Percentiles rank a stretch among this genome's conserved stretches.
Conservation (phyloP, 1,140 invertebrate species). For the Coelopa frigida region DNA sequence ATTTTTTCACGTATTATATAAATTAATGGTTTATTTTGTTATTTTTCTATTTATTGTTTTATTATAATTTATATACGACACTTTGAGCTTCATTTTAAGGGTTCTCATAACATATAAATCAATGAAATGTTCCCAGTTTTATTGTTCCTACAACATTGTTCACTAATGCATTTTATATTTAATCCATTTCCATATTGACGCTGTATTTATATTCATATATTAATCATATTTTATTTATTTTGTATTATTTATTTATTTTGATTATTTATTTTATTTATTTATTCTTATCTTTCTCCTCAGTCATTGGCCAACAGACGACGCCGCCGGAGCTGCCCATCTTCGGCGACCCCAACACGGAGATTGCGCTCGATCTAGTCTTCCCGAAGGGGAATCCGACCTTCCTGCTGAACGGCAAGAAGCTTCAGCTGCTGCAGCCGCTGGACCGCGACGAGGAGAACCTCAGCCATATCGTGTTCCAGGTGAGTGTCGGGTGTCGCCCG, state of each 20-base stretch:
- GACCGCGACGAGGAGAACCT: constrained; percentile 80
- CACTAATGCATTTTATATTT: background rate
- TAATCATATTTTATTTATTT: background rate
- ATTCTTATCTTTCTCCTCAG: constrained; percentile 52
- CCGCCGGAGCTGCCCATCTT: constrained; percentile 73
- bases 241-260: constrained; percentile 9
- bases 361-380: constrained; percentile 69
- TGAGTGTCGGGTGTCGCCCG: no score
- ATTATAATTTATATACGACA: no score
- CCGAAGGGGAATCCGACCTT: constrained; percentile 69
- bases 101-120: no score
- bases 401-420: constrained; percentile 70
- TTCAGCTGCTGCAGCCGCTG: constrained; percentile 69
- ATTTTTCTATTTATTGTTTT: no score
- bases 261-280: constrained; percentile 8
- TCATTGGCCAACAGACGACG: constrained; percentile 70
- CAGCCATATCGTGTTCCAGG: constrained; percentile 82
- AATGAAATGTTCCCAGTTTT: no score
- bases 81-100: no score
- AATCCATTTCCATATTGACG: background rate
- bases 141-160: no score
- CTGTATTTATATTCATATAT: background rate
- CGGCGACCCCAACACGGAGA: constrained; percentile 72
- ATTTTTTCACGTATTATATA: no score
- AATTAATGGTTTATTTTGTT: no score